phyloP scores from a whole-genome alignment of 2,113 vertebrate species.

The Puma concolor region DNA sequence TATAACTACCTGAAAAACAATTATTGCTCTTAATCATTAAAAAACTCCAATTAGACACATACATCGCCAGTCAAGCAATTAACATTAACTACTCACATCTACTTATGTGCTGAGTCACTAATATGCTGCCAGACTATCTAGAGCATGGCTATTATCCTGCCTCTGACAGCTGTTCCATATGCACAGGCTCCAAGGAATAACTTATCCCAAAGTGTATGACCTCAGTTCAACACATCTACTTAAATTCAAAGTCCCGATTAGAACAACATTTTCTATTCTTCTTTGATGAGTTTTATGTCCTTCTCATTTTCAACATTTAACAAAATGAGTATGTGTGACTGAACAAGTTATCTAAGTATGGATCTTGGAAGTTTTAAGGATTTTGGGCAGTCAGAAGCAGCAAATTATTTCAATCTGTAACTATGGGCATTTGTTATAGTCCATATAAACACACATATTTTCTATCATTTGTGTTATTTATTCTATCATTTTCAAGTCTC shows the following conservation, averaged over 20 bases:
- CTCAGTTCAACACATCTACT: not conserved
- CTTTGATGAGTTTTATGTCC: not conserved
- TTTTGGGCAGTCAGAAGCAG: not conserved
- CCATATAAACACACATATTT: not conserved
- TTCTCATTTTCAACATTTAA: constrained; percentile 8
- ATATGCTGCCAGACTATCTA: not conserved
- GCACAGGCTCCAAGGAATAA: not conserved
- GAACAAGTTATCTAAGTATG: not conserved
- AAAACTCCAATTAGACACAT: constrained; percentile 6
- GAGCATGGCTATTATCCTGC: not conserved
- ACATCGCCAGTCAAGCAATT: constrained; percentile 20
- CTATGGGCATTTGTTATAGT: not conserved
- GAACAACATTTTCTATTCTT: not conserved
- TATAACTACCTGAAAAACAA: constrained; percentile 39
- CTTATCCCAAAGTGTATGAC: not conserved
- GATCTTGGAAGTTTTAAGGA: not conserved
- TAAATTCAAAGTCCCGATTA: not conserved
- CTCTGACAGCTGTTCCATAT: not conserved
- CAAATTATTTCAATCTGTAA: not conserved
- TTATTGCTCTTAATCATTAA: constrained; percentile 57
- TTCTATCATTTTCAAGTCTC: not conserved
- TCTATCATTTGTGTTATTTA: not conserved
- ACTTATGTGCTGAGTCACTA: constrained; percentile 37
- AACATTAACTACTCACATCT: not conserved
- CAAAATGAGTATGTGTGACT: not conserved